Evolutionary conservation across 2,888 invertebrate species (phyloP).

Genomic region (Gryllus longicercus): DNA sequence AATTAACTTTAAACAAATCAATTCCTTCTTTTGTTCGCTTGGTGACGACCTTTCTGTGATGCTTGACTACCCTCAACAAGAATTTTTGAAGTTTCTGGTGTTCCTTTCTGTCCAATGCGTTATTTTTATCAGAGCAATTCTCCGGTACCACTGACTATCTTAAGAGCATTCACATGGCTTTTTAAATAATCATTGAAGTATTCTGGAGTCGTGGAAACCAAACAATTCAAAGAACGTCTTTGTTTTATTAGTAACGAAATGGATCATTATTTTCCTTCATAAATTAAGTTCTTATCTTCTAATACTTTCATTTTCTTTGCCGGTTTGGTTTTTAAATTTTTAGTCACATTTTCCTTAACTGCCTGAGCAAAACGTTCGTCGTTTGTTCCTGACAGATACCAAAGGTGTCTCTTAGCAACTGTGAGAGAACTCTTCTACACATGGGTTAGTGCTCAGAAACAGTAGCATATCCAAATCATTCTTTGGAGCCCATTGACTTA

Average conservation of each 20-base stretch:
- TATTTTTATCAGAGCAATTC: conserved; percentile 18
- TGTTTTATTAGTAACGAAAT: conserved; percentile 28
- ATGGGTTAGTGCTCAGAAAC: conserved; percentile 27
- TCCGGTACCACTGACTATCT: background rate
- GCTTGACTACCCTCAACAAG: background rate
- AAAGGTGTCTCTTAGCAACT: conserved; percentile 27
- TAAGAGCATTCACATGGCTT: conserved; percentile 22
- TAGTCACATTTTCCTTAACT: conserved; percentile 19
- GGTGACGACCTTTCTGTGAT: conserved; percentile 27
- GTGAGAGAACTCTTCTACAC: conserved; percentile 25
- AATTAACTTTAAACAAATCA: conserved; percentile 20
- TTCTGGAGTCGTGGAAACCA: conserved; percentile 19
- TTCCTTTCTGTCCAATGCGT: background rate
- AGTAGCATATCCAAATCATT: conserved; percentile 22
- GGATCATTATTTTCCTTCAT: conserved; percentile 21
- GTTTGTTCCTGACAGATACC: conserved; percentile 25
- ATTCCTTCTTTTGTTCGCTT: conserved; percentile 25
- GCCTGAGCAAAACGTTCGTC: background rate
- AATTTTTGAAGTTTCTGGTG: background rate
- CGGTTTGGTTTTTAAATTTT: conserved; percentile 24
- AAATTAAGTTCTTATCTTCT: background rate
- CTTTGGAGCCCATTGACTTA: conserved; percentile 24
- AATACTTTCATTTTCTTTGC: conserved; percentile 23
- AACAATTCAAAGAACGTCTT: conserved; percentile 26
- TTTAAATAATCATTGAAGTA: conserved; percentile 21